Percentiles rank a stretch among this genome's conserved stretches.
phyloP scores from a whole-genome alignment of 1,140 invertebrate genomes.

The Alviniconcha marisindica region DNA sequence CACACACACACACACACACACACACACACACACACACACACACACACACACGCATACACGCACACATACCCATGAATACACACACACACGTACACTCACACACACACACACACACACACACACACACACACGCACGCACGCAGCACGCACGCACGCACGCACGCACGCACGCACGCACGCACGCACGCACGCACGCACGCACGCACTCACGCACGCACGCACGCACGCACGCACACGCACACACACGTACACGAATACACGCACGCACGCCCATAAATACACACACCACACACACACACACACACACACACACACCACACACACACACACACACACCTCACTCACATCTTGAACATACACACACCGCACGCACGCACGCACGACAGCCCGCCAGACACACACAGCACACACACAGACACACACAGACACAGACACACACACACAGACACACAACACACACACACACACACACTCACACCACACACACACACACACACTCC shows the following conservation, averaged over 20 bases:
- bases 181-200: not conserved
- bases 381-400: too few species aligned
- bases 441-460: not conserved
- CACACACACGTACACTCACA: not conserved
- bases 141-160: not conserved
- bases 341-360: too few species aligned
- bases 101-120: slow-evolving; percentile 27
- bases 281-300: not conserved
- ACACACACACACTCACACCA: too few species aligned
- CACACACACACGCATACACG: slow-evolving; percentile 2
- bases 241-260: slow-evolving; percentile 19
- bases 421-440: not conserved
- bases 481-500: too few species aligned
- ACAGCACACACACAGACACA: too few species aligned
- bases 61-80: not conserved
- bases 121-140: not conserved
- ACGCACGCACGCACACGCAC: slow-evolving; percentile 34
- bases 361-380: too few species aligned
- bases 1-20: not conserved
- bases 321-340: too few species aligned
- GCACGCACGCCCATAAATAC: not conserved
- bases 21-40: slow-evolving; percentile 15
- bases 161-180: not conserved
- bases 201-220: not conserved
- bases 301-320: not conserved